Base-by-base conservation (phyloP, 2,797 vertebrate species). In the Picus viridis region DNA sequence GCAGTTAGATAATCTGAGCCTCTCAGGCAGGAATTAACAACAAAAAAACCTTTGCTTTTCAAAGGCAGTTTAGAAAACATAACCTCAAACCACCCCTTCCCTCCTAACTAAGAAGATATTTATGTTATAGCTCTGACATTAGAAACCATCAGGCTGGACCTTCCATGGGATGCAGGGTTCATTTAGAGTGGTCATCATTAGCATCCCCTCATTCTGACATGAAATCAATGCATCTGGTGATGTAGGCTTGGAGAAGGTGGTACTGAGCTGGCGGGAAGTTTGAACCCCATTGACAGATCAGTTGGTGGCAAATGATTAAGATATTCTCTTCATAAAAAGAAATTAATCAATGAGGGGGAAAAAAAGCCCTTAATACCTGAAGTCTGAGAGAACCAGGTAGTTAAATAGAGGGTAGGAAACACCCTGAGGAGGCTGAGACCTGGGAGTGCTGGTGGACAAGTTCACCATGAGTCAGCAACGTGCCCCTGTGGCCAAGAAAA, bases 21-120 rank as follows among this genome's bases (percentile, higher is more conserved):
- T 75, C 71, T 69, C 83, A 56, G 62, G 56, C 27, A 75, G 67
- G 62, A 78, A 71, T 72, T 36, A 2, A 29, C 6, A 19, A 26
- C 23, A 73, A 43, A 49, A 53, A 47, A 68, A 69, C 43, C 9
- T 78, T 83, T 81, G 59, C 53, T 78, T 93, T 92, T 83, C 83
- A 69, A 82, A 92, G 39, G 86, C 80, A 86, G 67, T 88, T 83
- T 53, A 83, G 86, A 56, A 82, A 78, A 71, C 58, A 62, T 20
- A 41, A 54, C 3, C 0, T 53, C n/a, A 62, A 87, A 45, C 70
- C 62, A 47, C 32, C 65, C 63, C 53, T 5, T 26, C 87, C 70
- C 68, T 87, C 56, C 6, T 69, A 88, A 88, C 32, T 34, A 36
- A 83, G 59, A 24, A 54, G 9, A 6, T 30, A 43, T 43, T 80